Percentiles rank a stretch among this genome's conserved stretches.
Evolutionary conservation across 2,888 invertebrate species (phyloP).

Genomic region (Sympetrum striolatum): DNA sequence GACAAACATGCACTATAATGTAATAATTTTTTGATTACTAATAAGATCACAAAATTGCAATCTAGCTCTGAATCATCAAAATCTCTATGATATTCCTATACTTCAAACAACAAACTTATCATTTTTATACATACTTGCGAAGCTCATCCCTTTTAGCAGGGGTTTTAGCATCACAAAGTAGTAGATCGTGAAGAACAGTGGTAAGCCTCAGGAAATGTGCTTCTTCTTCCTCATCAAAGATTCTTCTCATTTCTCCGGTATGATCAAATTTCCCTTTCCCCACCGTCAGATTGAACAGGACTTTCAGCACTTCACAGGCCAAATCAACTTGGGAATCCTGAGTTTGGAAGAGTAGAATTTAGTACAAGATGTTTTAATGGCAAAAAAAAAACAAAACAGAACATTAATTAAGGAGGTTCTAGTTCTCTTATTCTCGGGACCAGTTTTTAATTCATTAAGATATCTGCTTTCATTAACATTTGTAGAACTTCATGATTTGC

Average conservation of each 20-base stretch:
- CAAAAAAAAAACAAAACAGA: background rate
- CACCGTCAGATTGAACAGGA: constrained; percentile 78
- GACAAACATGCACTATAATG: background rate
- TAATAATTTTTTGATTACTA: background rate
- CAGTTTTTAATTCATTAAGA: too few species aligned
- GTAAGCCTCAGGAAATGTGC: constrained; percentile 76
- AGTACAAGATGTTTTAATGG: background rate
- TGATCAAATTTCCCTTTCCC: constrained; percentile 53
- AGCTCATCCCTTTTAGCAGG: constrained; percentile 72
- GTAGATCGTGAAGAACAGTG: constrained; percentile 72
- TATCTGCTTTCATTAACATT: too few species aligned
- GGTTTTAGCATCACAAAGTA: constrained; percentile 67
- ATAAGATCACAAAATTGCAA: background rate
- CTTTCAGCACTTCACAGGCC: constrained; percentile 77
- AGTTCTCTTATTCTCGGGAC: too few species aligned
- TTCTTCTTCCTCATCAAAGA: constrained; percentile 69
- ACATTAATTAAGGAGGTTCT: background rate
- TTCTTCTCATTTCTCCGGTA: constrained; percentile 51
- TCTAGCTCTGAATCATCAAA: background rate
- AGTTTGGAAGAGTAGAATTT: constrained; percentile 47
- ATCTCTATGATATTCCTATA: background rate
- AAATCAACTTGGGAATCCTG: constrained; percentile 70
- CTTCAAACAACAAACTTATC: constrained; percentile 29
- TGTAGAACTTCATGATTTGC: too few species aligned
- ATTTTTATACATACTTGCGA: constrained; percentile 60